A percentile compares a stretch with the other conserved stretches of the same genome.
phyloP scores from a whole-genome alignment of 1,140 invertebrate species.

The Hestina assimilis region DNA sequence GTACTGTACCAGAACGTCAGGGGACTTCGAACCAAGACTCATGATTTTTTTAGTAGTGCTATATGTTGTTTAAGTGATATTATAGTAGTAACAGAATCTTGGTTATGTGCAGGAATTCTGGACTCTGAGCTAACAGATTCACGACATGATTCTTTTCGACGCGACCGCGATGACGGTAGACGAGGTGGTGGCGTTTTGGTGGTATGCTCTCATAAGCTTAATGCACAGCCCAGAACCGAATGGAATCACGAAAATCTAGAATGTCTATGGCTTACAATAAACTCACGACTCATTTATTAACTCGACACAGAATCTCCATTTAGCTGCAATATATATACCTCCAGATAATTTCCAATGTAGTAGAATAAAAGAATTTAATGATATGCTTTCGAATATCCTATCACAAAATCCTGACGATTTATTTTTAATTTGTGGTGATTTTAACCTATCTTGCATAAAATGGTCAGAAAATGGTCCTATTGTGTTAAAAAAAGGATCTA shows the following conservation, averaged over 20 bases:
- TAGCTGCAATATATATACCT: background rate
- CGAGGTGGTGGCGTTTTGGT: background rate
- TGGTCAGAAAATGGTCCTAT: background rate
- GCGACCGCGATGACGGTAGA: background rate
- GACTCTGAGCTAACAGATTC: background rate
- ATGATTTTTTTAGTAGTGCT: background rate
- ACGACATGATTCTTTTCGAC: background rate
- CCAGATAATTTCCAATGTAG: background rate
- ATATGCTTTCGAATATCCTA: background rate
- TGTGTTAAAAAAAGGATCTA: background rate
- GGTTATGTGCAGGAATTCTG: background rate
- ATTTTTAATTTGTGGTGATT: background rate
- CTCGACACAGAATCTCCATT: background rate
- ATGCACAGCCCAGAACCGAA: background rate
- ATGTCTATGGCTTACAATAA: background rate
- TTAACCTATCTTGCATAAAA: too few species aligned
- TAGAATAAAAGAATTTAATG: background rate
- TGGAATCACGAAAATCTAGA: background rate
- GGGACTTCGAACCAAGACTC: background rate
- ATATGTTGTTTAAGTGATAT: background rate
- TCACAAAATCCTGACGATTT: background rate
- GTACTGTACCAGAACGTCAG: background rate
- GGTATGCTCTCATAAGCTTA: background rate
- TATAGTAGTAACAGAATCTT: background rate
- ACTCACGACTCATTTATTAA: background rate